Evolutionary conservation across 2,797 vertebrate species (phyloP), one percentile per base, ranked within the genome.

Genomic region (Amniataba percoides): DNA sequence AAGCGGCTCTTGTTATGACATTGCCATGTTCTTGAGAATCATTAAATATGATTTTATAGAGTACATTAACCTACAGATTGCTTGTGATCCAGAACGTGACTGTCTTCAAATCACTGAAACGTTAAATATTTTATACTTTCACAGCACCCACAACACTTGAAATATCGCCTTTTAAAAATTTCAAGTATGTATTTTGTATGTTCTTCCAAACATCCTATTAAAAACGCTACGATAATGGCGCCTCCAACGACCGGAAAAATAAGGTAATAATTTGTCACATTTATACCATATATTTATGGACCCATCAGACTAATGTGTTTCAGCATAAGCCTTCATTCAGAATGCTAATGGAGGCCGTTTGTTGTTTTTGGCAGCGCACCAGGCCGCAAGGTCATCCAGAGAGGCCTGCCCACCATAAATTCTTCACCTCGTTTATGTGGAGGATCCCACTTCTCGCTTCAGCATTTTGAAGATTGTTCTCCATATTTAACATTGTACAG

Each of bases 341-440:
- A 81, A 36, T 75, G 81, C 75, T 87, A 88, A 89, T 89, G 84
- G 84, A 78, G 73, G 62, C 55, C 3, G 46, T 84, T 89, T 88
- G 86, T 86, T 91, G 82, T 75, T 79, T 87, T 77, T 89, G 86
- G 87, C 87, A 77, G 45, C 42, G 14, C 25, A 79, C 78, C 76
- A 83, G 84, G 74, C 72, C 7, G 19, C 78, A 83, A 82, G 77
- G 87, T 90, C 84, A 84, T 53, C 23, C 58, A 75, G 71, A 51
- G 19, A 10, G 27, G 48, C 23, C 21, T 5, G n/a, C 42, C 64
- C 16, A 18, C 40, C 65, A 69, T 83, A 68, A 82, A 84, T 81
- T 75, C 74, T 58, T 80, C 75, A 75, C 74, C 68, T 81, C 62
- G 23, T 87, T 78, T 79, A 66, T 42, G 60, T 56, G 45, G 25